Percentiles rank a stretch among this genome's conserved stretches.
Conservation (phyloP, 1,140 invertebrate species). For the Delia radicum region DNA sequence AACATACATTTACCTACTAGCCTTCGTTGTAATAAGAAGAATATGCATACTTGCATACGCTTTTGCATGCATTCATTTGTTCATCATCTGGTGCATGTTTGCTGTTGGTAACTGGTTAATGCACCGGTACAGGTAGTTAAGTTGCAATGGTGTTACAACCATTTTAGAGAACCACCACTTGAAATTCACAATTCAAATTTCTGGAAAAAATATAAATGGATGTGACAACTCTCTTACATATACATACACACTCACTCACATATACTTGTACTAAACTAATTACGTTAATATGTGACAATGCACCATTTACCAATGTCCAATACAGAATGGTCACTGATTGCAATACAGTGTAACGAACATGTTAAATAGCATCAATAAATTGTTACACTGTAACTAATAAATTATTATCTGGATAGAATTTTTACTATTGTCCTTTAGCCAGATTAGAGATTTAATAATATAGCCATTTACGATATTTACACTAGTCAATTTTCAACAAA, state of each 20-base stretch:
- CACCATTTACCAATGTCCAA: slow-evolving; percentile 8
- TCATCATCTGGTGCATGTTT: background rate
- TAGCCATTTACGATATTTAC: too few species aligned
- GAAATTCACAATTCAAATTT: background rate
- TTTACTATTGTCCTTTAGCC: too few species aligned
- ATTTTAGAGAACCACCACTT: background rate
- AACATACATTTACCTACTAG: background rate
- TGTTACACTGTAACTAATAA: too few species aligned
- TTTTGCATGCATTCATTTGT: background rate
- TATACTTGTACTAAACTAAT: slow-evolving; percentile 6
- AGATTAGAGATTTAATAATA: too few species aligned
- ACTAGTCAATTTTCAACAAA: too few species aligned
- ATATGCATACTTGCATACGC: background rate
- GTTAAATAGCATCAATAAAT: too few species aligned
- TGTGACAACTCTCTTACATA: background rate
- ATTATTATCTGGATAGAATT: too few species aligned
- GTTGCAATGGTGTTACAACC: background rate
- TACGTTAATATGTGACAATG: slow-evolving; percentile 21
- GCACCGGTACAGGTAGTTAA: background rate
- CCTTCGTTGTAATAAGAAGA: background rate
- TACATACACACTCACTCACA: background rate
- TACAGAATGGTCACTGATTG: background rate
- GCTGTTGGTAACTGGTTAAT: too few species aligned
- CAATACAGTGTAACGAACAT: too few species aligned
- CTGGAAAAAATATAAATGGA: background rate